Evolutionary conservation across 2,888 invertebrate genomes (phyloP), one percentile per base, ranked within the genome.

Genomic region (Altica lythri): DNA sequence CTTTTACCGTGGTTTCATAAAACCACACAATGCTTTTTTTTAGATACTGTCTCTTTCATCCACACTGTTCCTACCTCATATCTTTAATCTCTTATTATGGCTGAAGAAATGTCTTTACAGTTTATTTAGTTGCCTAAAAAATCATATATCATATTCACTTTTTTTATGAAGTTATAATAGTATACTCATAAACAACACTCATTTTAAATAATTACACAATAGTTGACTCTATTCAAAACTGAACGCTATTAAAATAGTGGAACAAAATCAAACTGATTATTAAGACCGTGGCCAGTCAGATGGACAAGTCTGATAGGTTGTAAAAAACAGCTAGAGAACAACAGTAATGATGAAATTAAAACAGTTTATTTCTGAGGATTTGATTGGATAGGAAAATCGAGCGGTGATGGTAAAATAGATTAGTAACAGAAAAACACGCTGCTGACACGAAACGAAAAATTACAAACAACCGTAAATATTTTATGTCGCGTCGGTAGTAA

Each of bases 391-490:
- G 14, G 34, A 14, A 34, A 34, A 34, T 34, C 16, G 16, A 34
- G 34, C 34, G 14, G 16, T 8, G 34, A 34, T 34, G 16, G 34
- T 16, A 14, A 16, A 9, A 9, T 6, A 34, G 34, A 34, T 34
- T 34, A 32, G 34, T 2, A 9, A 2, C 2, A 1, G 6, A 16
- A 16, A 34, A 34, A 34, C 4, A 34, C 30, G 30, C 13, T 3
- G 30, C 13, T 2, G 14, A 34, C 34, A 34, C 34, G 34, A 34
- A 14, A 16, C n/a, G 34, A 34, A 34, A 34, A 34, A 34, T 34
- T 34, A 34, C 34, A 16, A 34, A 34, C 34, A 34, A 34, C 34
- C 14, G 34, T 34, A 34, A 34, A 34, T 34, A 34, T 34, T 34
- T 34, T 16, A 34, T 34, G 16, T 6, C 2, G 34, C 4, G 13